These are phyloP conservation scores for Toxotes jaculatrix DNA, from an alignment of 2,113 vertebrate genomes.

Conservation along the genomic window DNA sequence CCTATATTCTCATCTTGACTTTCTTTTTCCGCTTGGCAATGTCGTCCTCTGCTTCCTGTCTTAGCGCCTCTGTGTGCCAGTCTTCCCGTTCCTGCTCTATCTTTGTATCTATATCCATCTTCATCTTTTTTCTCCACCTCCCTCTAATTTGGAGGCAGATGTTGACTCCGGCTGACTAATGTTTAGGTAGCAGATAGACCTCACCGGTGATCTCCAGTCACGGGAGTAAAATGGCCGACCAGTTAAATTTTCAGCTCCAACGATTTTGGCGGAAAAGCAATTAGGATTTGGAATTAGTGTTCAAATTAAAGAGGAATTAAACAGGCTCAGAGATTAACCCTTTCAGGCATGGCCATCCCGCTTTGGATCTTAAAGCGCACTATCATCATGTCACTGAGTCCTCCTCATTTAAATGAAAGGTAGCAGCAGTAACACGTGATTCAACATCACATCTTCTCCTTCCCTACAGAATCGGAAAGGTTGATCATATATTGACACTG, in stretches of 20 bases:
- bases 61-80: conserved; percentile 17
- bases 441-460: conserved; percentile 12
- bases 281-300: conserved; percentile 81
- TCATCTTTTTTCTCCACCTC: conserved; percentile 10
- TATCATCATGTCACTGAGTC: conserved; percentile 60
- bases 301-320: conserved; percentile 82
- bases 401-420: conserved; percentile 45
- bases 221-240: conserved; percentile 57
- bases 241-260: conserved; percentile 75
- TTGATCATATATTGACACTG: conserved; percentile 73
- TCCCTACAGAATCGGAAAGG: conserved; percentile 32
- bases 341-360: conserved; percentile 55
- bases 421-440: conserved; percentile 35
- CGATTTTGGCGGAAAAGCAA: conserved; percentile 77
- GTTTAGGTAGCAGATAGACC: conserved; percentile 58
- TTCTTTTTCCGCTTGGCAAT: conserved; percentile 25
- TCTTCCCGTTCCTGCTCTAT: conserved; percentile 1
- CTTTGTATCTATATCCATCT: conserved; percentile 3
- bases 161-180: conserved; percentile 62
- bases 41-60: conserved; percentile 38
- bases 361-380: conserved; percentile 41
- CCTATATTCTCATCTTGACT: neutral
- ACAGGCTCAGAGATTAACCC: conserved; percentile 75
- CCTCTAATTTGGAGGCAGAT: conserved; percentile 62
- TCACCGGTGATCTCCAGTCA: conserved; percentile 45